Evolutionary conservation across 2,888 invertebrate genomes (phyloP), one percentile per base, ranked within the genome.

Genomic region (Cheilosia variabilis): DNA sequence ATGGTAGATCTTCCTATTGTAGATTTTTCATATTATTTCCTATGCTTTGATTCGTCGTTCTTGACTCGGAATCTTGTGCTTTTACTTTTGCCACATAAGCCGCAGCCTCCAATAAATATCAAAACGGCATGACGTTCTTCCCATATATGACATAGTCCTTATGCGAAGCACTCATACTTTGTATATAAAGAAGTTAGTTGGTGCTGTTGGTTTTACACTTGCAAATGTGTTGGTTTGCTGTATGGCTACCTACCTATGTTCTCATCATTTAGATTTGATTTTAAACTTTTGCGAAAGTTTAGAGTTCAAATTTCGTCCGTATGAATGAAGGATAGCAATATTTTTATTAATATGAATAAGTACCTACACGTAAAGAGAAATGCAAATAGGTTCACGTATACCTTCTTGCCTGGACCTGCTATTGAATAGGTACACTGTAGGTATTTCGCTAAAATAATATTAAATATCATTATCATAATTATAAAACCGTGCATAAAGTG

Each of bases 81-180:
- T 82, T 87, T 87, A 87, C 82, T 87, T 87, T 87, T 87, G 82
- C 82, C 73, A 87, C 73, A 82, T 87, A 87, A 87, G 87, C 87
- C 87, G 77, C 87, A 87, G 77, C 73, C 87, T 82, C 82, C 82
- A 87, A 87, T 87, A 87, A 87, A 82, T 82, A 87, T 82, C 87
- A 81, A 87, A 87, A 77, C 82, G 82, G 78, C 82, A 76, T 82
- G 87, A 78, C 41, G 77, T 76, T 68, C 73, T 68, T 77, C 68
- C 71, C 76, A 76, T 75, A 69, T 58, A 77, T 78, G 58, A 73
- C 68, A 69, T 52, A 68, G 81, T 65, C 31, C 68, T 76, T 57
- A 75, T 60, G 52, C 73, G 41, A 45, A 27, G 19, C 27, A 73
- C 60, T 71, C 55, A 52, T 57, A 76, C 58, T 68, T 55, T 87